These are phyloP conservation scores for Brachionus manjavacas DNA, from an alignment of 1,140 invertebrate genomes.

Conservation along the genomic window DNA sequence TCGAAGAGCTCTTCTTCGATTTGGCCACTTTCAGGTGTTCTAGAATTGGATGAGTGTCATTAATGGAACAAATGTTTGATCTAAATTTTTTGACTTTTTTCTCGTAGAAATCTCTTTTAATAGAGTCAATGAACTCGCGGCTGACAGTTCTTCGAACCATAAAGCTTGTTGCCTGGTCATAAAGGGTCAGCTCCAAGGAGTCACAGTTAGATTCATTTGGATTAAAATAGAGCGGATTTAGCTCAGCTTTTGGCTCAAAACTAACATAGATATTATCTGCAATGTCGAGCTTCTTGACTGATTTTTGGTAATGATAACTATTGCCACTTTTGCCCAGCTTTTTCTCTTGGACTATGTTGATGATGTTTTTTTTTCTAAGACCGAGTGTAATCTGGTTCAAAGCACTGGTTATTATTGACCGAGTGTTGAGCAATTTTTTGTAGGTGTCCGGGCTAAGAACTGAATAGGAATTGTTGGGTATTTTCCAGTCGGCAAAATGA, in stretches of 20 bases:
- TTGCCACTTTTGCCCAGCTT: constrained; percentile 12
- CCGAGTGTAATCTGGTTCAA: neutral
- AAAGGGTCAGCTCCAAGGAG: neutral
- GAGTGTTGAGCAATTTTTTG: neutral
- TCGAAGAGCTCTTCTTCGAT: neutral
- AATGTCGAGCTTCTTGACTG: neutral
- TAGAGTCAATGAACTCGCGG: neutral
- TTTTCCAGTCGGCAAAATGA: neutral
- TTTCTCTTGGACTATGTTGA: constrained; percentile 33
- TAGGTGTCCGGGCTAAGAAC: neutral
- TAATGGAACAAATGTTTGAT: neutral
- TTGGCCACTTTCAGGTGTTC: neutral
- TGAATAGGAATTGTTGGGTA: neutral
- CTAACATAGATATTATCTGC: neutral
- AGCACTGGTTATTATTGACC: neutral
- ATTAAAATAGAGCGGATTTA: neutral
- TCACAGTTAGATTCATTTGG: neutral
- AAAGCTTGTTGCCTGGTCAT: neutral
- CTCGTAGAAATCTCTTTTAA: neutral
- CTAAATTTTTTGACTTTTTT: neutral
- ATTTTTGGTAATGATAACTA: constrained; percentile 21
- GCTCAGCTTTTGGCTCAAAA: neutral
- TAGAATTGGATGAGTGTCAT: neutral
- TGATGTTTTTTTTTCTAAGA: neutral
- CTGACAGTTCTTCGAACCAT: neutral